phyloP scores from a whole-genome alignment of 2,888 invertebrate species.

The Limenitis camilla region DNA sequence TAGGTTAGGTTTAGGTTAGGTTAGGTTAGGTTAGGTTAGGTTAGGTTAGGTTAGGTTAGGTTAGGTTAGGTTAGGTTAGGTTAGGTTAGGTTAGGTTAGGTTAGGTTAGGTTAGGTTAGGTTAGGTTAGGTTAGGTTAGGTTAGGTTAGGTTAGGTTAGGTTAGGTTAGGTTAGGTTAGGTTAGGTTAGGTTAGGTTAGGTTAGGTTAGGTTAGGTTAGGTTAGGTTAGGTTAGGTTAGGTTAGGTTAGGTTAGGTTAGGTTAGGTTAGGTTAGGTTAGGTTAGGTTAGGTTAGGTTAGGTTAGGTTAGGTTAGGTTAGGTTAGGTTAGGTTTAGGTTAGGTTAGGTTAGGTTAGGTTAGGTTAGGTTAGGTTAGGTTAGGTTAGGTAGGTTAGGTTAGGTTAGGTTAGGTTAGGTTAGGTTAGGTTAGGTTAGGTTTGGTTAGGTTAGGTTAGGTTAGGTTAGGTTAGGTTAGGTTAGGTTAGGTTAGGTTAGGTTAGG shows the following conservation, averaged over 20 bases:
- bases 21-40: conserved; percentile 18
- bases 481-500: conserved; percentile 16
- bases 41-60: conserved; percentile 19
- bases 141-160: conserved; percentile 20
- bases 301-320: conserved; percentile 17
- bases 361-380: conserved; percentile 17
- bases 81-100: conserved; percentile 18
- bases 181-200: conserved; percentile 21
- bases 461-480: conserved; percentile 17
- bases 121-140: conserved; percentile 21
- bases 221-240: conserved; percentile 21
- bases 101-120: conserved; percentile 19
- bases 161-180: conserved; percentile 20
- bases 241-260: conserved; percentile 22
- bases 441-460: conserved; percentile 25
- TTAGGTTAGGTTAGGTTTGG: conserved; percentile 14
- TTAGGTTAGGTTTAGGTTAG: conserved; percentile 10
- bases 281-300: conserved; percentile 18
- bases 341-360: conserved; percentile 19
- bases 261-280: conserved; percentile 21
- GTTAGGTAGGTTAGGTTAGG: too few species aligned
- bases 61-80: conserved; percentile 19
- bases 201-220: conserved; percentile 24
- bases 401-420: conserved; percentile 20
- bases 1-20: conserved; percentile 17